Percentiles rank a stretch among this genome's conserved stretches.
These are phyloP conservation scores for Pyrochroa serraticornis DNA, from an alignment of 2,888 invertebrate species.

Conservation along the genomic window DNA sequence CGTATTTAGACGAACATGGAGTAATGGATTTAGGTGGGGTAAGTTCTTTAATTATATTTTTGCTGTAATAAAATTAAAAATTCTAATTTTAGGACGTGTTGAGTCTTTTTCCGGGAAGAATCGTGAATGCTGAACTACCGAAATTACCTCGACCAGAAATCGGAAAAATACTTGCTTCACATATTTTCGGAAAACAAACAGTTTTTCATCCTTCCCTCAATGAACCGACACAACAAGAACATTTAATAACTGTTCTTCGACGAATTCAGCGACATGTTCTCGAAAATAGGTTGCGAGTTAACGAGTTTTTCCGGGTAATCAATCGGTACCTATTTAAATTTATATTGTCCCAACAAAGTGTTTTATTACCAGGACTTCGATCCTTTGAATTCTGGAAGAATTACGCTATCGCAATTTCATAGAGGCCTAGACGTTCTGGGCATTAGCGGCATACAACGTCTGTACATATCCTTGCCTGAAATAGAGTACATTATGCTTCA, in stretches of 20 bases:
- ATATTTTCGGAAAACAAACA: constrained; percentile 62
- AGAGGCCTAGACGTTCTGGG: constrained; percentile 73
- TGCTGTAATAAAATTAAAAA: background rate
- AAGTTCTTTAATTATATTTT: constrained; percentile 33
- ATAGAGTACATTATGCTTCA: constrained; percentile 67
- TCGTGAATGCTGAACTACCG: constrained; percentile 72
- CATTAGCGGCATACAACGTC: constrained; percentile 62
- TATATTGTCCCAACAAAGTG: constrained; percentile 4
- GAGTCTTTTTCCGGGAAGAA: constrained; percentile 66
- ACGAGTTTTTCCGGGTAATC: constrained; percentile 71
- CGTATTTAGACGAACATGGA: constrained; percentile 63
- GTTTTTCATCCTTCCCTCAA: constrained; percentile 67
- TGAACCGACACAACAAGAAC: constrained; percentile 59
- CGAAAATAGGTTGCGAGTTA: constrained; percentile 68
- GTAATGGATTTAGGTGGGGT: constrained; percentile 65
- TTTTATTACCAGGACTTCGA: constrained; percentile 67
- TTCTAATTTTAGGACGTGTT: constrained; percentile 60
- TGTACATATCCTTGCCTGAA: constrained; percentile 68
- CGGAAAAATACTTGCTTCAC: constrained; percentile 58
- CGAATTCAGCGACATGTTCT: constrained; percentile 72
- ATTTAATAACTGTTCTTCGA: constrained; percentile 64
- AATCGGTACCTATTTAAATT: constrained; percentile 1
- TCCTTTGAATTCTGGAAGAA: constrained; percentile 69
- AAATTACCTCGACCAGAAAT: constrained; percentile 72
- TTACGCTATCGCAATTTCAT: constrained; percentile 73